Evolutionary conservation across 1,140 invertebrate genomes (phyloP).

Genomic region (Cylas formicarius): DNA sequence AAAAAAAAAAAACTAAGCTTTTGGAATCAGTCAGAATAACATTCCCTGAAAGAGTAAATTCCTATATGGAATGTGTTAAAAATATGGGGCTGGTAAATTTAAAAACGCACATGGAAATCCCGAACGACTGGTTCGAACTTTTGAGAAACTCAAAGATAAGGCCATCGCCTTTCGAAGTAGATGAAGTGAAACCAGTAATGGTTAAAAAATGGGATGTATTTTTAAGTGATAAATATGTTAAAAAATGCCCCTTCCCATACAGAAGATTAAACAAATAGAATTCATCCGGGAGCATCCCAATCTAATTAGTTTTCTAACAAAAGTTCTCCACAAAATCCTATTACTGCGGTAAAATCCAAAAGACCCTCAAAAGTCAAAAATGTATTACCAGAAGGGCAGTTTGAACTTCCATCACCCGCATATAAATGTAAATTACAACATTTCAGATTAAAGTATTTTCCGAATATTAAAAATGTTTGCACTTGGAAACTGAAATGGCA

Average conservation of each 20-base stretch:
- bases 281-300: conserved; percentile 1
- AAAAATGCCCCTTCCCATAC: conserved; percentile 1
- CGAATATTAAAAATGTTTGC: no score
- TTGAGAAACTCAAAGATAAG: conserved; percentile 1
- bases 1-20: conserved; percentile 6
- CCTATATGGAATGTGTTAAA: conserved; percentile 2
- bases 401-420: conserved; percentile 1
- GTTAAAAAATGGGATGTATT: conserved; percentile 4
- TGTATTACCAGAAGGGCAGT: conserved; percentile 3
- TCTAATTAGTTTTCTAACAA: conserved; percentile 1
- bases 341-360: conserved; percentile 4
- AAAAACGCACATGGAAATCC: conserved; percentile 8
- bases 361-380: conserved; percentile 1
- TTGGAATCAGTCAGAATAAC: conserved; percentile 5
- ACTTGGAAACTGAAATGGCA: no score
- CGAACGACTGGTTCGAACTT: conserved; percentile 5
- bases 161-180: conserved; percentile 1
- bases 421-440: no score
- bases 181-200: conserved; percentile 2
- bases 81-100: conserved; percentile 1
- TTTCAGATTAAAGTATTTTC: no score
- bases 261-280: conserved; percentile 7
- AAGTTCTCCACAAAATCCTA: no score
- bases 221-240: conserved; percentile 2
- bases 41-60: conserved; percentile 4